Evolutionary conservation across 1,140 invertebrate genomes (phyloP), one percentile per base, ranked within the genome.

Genomic region (Littorina saxatilis): DNA sequence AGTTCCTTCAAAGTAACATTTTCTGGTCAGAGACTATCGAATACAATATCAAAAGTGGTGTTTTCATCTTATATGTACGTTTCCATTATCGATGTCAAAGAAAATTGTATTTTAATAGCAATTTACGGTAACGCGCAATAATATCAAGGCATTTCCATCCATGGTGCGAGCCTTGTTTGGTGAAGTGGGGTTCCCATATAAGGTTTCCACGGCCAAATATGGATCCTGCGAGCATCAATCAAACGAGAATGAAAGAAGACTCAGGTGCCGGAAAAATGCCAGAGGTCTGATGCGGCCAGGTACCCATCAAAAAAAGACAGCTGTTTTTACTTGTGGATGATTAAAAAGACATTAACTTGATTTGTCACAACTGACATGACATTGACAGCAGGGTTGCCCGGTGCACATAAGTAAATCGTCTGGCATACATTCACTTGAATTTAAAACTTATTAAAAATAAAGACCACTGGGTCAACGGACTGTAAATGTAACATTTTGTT

Each of bases 141-240:
- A 78, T 78, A 78, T 61, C 9, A 39, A 43, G 55, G 39, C 37
- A 55, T 63, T 29, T 80, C 68, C 58, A 84, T 85, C 63, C 84
- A 87, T 68, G 83, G 61, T 47, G 77, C 73, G 76, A 74, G 76
- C 89, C 90, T 85, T 89, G 88, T 90, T 86, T 90, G 90, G 90
- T 74, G 84, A 87, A 81, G 79, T 82, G 87, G 86, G 85, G 88
- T 85, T 86, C 76, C 90, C 88, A 91, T 88, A 90, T 91, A 90
- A 88, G 90, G 90, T 86, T 86, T 87, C 81, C 84, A 88, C 73
- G 85, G 86, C 91, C 91, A 90, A 90, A 91, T 91, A 91, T 88
- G 90, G 91, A 68, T 77, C 68, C 74, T 27, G 74, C 58, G 40
- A 29, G 23, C 76, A 63, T 82, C 73, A 82, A 77, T 82, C 74